Percentiles rank a stretch among this genome's conserved stretches.
These are phyloP conservation scores for Periplaneta americana DNA, from an alignment of 1,140 invertebrate genomes.

Conservation along the genomic window DNA sequence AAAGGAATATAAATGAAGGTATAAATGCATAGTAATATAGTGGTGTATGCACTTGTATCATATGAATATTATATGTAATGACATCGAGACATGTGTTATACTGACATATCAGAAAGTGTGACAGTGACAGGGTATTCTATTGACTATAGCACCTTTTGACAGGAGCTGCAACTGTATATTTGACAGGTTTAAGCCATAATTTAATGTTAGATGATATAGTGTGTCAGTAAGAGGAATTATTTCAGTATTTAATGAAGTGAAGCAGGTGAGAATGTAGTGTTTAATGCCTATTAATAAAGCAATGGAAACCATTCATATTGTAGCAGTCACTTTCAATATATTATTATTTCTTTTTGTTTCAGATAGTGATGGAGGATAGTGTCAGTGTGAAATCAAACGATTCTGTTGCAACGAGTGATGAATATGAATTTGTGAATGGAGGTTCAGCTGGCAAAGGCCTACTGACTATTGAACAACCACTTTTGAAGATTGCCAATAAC, in stretches of 20 bases:
- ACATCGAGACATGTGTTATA: background rate
- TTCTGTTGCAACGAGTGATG: conserved; percentile 74
- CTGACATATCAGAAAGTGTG: background rate
- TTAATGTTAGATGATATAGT: background rate
- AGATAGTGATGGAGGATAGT: conserved; percentile 67
- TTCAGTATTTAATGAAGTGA: conserved; percentile 3
- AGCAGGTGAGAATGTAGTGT: background rate
- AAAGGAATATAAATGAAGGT: background rate
- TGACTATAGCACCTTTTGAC: background rate
- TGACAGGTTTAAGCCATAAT: background rate
- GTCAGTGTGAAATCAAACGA: conserved; percentile 72
- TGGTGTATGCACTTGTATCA: background rate
- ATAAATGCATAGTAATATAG: background rate
- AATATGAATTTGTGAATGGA: conserved; percentile 71
- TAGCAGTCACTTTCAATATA: background rate
- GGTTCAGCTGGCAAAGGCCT: conserved; percentile 8
- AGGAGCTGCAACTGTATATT: background rate
- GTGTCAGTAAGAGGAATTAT: background rate
- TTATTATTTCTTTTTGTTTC: conserved; percentile 10
- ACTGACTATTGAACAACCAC: conserved; percentile 42
- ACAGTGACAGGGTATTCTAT: background rate
- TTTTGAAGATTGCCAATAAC: conserved; percentile 67
- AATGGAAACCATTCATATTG: background rate
- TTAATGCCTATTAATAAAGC: background rate
- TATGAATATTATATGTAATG: background rate